Conservation (phyloP, 2,888 invertebrate species). For the Drosophila buzzatii region DNA sequence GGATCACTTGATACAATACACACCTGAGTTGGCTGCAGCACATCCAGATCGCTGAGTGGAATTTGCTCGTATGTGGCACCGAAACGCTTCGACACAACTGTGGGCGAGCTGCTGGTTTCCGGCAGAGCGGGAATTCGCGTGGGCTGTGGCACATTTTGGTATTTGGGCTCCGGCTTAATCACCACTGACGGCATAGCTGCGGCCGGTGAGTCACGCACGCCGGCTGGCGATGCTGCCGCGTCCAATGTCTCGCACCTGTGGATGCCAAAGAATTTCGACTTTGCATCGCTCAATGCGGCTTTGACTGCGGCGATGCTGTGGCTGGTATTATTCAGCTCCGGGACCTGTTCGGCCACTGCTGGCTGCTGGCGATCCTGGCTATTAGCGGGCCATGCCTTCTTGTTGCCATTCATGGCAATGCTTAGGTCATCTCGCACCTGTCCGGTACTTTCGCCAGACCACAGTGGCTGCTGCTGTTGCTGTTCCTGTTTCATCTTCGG, state of each 20-base stretch:
- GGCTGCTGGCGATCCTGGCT: neutral
- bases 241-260: conserved; percentile 65
- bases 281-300: conserved; percentile 85
- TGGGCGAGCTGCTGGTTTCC: conserved; percentile 56
- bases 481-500: conserved; percentile 62
- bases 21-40: conserved; percentile 82
- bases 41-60: conserved; percentile 79
- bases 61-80: conserved; percentile 74
- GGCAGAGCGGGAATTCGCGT: neutral
- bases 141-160: conserved; percentile 79
- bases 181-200: conserved; percentile 9
- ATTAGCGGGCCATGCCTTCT: neutral
- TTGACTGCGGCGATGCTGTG: conserved; percentile 83
- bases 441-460: conserved; percentile 21
- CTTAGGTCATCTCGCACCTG: neutral
- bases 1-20: conserved; percentile 1
- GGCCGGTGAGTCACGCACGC: conserved; percentile 26
- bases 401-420: conserved; percentile 27
- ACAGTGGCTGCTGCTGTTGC: conserved; percentile 17
- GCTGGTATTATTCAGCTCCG: conserved; percentile 73
- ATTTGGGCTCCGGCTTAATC: conserved; percentile 67
- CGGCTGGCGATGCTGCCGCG: neutral
- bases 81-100: conserved; percentile 47
- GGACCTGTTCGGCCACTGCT: conserved; percentile 32
- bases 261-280: conserved; percentile 85